Conservation (phyloP, 2,888 invertebrate genomes). For the Tetanocera ferruginea region DNA sequence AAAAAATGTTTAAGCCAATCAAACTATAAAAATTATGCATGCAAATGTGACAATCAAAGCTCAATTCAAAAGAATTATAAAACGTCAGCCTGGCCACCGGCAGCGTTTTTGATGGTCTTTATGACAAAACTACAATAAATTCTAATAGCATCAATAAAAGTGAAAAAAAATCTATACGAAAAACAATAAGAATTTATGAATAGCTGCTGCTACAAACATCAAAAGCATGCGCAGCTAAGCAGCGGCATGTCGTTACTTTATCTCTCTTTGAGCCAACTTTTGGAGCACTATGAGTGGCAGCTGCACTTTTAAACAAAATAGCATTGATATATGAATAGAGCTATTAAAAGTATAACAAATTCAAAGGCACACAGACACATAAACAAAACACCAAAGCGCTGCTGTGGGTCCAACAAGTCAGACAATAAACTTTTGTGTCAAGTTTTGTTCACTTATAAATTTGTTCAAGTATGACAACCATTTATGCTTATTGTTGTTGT, state of each 20-base stretch:
- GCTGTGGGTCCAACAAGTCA: too few relatives aligned
- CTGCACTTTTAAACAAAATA: neutral
- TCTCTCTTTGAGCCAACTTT: too few relatives aligned
- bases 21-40: too few relatives aligned
- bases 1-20: too few relatives aligned
- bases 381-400: neutral
- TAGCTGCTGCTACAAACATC: neutral
- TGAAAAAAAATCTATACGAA: neutral
- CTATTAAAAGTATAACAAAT: neutral
- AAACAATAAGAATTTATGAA: neutral
- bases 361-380: neutral
- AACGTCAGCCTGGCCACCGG: neutral
- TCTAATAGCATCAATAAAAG: neutral
- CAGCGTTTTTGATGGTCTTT: slow-evolving; percentile 5
- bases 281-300: neutral
- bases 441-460: too few relatives aligned
- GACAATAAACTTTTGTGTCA: too few relatives aligned
- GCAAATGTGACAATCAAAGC: too few relatives aligned
- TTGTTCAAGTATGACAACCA: too few relatives aligned
- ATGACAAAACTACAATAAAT: slow-evolving; percentile 7
- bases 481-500: too few relatives aligned
- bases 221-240: neutral
- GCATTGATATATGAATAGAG: neutral
- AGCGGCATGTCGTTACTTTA: too few relatives aligned
- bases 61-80: too few relatives aligned